Base-by-base conservation (phyloP, 2,888 invertebrate genomes). In the Epirrita christyi region DNA sequence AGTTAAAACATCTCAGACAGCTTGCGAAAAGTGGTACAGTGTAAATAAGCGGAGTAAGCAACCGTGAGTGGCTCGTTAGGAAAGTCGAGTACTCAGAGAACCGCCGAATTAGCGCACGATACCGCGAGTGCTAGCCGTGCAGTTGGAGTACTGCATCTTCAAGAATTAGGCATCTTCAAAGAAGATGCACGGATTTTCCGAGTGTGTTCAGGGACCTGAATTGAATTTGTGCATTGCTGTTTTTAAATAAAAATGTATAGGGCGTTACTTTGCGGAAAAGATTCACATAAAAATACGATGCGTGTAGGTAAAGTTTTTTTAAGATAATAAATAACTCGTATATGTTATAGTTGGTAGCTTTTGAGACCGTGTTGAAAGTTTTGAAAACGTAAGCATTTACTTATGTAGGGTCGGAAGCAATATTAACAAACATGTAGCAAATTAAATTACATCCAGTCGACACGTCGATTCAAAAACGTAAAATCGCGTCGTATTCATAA, bases 401-500 rank as follows among this genome's bases (percentile, higher is more conserved):
- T 37, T 10, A 29, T 27, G 13, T 36, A 37, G 10, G 1, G 8
- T 32, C 9, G 2, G 32, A 6, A 32, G 1, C 32, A 5, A 32
- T 2, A 32, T 7, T 7, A 7, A 6, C 6, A 7, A 32, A 32
- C 2, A 40, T n/a, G 32, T 32, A 15, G 0, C 13, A n/a, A 41
- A 13, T 38, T 21, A 46, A 40, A 53, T 13, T 32, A 32, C 13
- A 45, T 10, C 2, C 10, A 10, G 36, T 27, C 14, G 0, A 11
- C 21, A 14, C 36, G 32, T 37, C 34, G 29, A 47, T 50, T 44
- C 43, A 46, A 56, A 32, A 54, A 54, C 27, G 11, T 48, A 5
- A 42, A 54, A 40, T 47, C 27, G 37, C 42, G 34, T 48, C 43
- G 15, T 47, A 58, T 51, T 61, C 58, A 61, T 66, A 50, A 65